These are phyloP conservation scores for Hoplostethus atlanticus DNA, from an alignment of 2,797 vertebrate genomes.

Conservation along the genomic window DNA sequence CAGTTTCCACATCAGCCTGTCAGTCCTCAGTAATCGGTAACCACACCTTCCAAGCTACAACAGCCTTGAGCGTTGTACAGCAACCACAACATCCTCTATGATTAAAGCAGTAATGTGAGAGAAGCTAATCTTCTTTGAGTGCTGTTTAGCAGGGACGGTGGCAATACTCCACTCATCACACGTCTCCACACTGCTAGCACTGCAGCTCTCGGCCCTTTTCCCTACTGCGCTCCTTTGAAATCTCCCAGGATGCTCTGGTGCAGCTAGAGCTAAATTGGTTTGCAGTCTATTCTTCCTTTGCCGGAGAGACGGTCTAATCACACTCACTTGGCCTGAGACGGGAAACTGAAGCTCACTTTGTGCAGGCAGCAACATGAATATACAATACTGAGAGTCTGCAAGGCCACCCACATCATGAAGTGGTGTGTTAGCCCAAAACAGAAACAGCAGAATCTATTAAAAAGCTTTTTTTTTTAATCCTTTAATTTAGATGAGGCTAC, in stretches of 20 bases:
- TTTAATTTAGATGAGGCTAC: background rate
- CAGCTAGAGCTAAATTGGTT: slow-evolving; percentile 17
- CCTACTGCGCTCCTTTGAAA: slow-evolving; percentile 24
- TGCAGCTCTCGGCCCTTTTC: background rate
- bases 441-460: no score
- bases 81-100: slow-evolving; percentile 16
- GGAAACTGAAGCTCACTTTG: background rate
- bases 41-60: slow-evolving; percentile 4
- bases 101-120: slow-evolving; percentile 25
- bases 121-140: slow-evolving; percentile 13
- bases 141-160: background rate
- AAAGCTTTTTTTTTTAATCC: background rate
- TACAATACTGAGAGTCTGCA: background rate
- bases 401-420: background rate
- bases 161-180: slow-evolving; percentile 9
- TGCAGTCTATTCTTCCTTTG: slow-evolving; percentile 1
- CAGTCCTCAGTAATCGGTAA: slow-evolving; percentile 10
- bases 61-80: background rate
- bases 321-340: background rate
- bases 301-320: slow-evolving; percentile 15
- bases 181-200: slow-evolving; percentile 2
- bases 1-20: background rate
- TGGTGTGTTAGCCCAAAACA: no score
- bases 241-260: slow-evolving; percentile 20
- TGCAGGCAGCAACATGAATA: background rate